These are phyloP conservation scores for Tetraneura akinire DNA, from an alignment of 1,140 invertebrate genomes.

Conservation along the genomic window DNA sequence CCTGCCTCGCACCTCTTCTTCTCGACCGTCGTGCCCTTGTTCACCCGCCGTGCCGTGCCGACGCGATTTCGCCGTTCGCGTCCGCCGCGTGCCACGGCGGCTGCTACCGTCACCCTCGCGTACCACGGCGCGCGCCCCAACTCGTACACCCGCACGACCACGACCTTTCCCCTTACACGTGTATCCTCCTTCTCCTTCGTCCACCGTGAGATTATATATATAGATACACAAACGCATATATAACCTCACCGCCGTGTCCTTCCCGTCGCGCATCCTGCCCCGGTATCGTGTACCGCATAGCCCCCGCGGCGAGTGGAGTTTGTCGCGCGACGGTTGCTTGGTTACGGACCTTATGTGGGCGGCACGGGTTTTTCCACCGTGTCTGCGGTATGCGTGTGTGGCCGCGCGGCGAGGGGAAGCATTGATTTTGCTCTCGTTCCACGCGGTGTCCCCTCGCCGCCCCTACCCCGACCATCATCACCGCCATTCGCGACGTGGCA, in stretches of 20 bases:
- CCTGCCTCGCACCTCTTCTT: too few species aligned
- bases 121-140: background rate
- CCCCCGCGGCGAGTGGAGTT: background rate
- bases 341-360: constrained; percentile 32
- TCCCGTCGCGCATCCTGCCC: background rate
- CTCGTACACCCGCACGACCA: background rate
- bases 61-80: too few species aligned
- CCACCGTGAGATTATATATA: background rate
- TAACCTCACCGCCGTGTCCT: background rate
- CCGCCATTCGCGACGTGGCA: background rate
- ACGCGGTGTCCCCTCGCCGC: too few species aligned
- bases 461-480: background rate
- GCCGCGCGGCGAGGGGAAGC: background rate
- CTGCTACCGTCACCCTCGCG: too few species aligned
- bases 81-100: too few species aligned
- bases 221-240: too few species aligned
- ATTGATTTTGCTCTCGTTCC: constrained; percentile 37
- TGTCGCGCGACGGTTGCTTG: constrained; percentile 22
- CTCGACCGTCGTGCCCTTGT: too few species aligned
- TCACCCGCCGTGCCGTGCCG: too few species aligned
- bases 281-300: background rate
- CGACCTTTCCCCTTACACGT: background rate
- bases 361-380: background rate
- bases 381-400: background rate
- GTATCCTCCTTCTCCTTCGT: background rate